A percentile compares a stretch with the other conserved stretches of the same genome.
Evolutionary conservation across 2,797 vertebrate species (phyloP).

Genomic region (Lithobates pipiens): DNA sequence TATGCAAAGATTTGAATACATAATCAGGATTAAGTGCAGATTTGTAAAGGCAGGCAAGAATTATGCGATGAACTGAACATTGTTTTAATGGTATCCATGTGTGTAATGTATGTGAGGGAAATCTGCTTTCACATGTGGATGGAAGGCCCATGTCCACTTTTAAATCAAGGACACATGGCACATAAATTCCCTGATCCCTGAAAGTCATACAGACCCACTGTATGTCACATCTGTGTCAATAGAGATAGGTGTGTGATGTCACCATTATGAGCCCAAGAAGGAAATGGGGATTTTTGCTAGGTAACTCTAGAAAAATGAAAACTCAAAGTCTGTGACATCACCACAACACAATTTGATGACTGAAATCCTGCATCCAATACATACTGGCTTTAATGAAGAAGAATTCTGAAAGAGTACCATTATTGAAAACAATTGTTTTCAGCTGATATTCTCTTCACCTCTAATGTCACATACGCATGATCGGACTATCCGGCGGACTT

Average conservation of each 20-base stretch:
- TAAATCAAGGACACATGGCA: constrained; percentile 17
- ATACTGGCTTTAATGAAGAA: background rate
- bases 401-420: too few species aligned
- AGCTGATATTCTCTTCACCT: too few species aligned
- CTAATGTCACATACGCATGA: too few species aligned
- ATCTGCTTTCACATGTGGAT: constrained; percentile 25
- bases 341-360: background rate
- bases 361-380: background rate
- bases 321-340: constrained; percentile 21
- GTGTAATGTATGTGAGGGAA: constrained; percentile 1
- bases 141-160: constrained; percentile 21
- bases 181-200: constrained; percentile 10
- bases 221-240: constrained; percentile 52
- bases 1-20: constrained; percentile 6
- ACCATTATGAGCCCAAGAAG: constrained; percentile 32
- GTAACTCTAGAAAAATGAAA: constrained; percentile 13
- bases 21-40: constrained; percentile 28
- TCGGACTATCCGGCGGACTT: too few species aligned
- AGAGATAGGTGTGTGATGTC: constrained; percentile 28
- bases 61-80: constrained; percentile 25
- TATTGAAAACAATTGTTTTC: too few species aligned
- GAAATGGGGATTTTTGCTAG: constrained; percentile 27
- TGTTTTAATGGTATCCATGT: constrained; percentile 37
- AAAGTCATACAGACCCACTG: constrained; percentile 3
- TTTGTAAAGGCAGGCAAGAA: constrained; percentile 24